Conservation (phyloP, 2,888 invertebrate species). For the Sphecodes monilicornis region DNA sequence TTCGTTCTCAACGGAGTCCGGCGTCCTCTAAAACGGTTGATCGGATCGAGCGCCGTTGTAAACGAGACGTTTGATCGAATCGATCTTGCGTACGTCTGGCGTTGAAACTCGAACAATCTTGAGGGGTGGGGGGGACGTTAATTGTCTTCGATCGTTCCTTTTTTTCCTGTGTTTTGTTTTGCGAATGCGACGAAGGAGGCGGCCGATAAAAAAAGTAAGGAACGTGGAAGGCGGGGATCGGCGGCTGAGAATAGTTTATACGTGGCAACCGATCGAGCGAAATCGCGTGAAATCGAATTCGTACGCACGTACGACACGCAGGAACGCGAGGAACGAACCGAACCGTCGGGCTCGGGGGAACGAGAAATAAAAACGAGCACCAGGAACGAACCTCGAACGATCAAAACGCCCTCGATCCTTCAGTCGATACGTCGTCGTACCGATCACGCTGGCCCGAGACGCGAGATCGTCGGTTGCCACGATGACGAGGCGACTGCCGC, state of each 20-base stretch:
- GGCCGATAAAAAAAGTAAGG: slow-evolving; percentile 21
- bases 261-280: slow-evolving; percentile 67
- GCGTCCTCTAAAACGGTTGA: background rate
- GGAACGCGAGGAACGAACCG: slow-evolving; percentile 59
- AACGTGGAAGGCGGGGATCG: slow-evolving; percentile 14
- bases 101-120: slow-evolving; percentile 41
- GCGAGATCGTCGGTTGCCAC: slow-evolving; percentile 59
- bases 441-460: slow-evolving; percentile 28
- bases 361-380: slow-evolving; percentile 45
- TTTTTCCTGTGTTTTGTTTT: slow-evolving; percentile 1
- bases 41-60: slow-evolving; percentile 16
- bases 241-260: slow-evolving; percentile 63
- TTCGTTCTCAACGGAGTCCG: background rate
- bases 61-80: slow-evolving; percentile 56
- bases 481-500: slow-evolving; percentile 68
- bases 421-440: slow-evolving; percentile 32
- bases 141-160: slow-evolving; percentile 63
- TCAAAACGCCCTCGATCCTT: slow-evolving; percentile 59
- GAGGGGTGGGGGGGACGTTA: slow-evolving; percentile 42
- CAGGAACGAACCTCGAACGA: slow-evolving; percentile 43
- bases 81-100: slow-evolving; percentile 3
- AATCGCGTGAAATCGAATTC: slow-evolving; percentile 75
- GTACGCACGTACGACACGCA: slow-evolving; percentile 74
- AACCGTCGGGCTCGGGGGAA: background rate
- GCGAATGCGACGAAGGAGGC: slow-evolving; percentile 39